Evolutionary conservation across 2,113 vertebrate genomes (phyloP).

Genomic region (Tinamus guttatus): DNA sequence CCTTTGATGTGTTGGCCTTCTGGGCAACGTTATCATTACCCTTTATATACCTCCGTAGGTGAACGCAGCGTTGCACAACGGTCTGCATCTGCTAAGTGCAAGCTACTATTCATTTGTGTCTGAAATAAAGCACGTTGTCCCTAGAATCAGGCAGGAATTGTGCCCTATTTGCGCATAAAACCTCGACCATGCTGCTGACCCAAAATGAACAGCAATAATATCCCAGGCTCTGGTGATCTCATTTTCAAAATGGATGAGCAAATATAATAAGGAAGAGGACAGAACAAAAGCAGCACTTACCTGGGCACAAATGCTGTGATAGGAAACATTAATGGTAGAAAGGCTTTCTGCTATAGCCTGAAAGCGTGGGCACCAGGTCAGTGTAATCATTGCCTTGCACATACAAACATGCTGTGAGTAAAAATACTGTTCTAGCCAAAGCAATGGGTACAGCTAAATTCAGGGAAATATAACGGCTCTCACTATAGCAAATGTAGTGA

Average conservation of each 20-base stretch:
- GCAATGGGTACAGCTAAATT: background rate
- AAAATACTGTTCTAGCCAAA: background rate
- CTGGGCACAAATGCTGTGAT: background rate
- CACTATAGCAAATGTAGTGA: background rate
- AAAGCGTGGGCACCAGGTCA: background rate
- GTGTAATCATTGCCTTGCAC: background rate
- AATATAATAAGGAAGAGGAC: background rate
- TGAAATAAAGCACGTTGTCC: background rate
- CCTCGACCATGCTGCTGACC: background rate
- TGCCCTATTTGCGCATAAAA: background rate
- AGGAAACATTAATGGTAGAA: background rate
- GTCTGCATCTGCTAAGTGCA: background rate
- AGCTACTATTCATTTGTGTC: background rate
- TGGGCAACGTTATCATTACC: constrained; percentile 70
- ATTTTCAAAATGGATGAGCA: background rate
- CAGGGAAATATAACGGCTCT: background rate
- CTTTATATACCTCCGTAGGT: constrained; percentile 41
- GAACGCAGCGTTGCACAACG: background rate
- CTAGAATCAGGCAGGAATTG: background rate
- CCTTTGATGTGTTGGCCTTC: constrained; percentile 70
- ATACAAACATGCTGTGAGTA: background rate
- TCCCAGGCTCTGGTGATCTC: background rate
- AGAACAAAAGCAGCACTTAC: background rate
- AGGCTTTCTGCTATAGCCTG: background rate
- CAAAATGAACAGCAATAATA: background rate